A percentile compares a stretch with the other conserved stretches of the same genome.
Conservation (phyloP, 2,797 vertebrate species). For the Acanthurus lineatus region DNA sequence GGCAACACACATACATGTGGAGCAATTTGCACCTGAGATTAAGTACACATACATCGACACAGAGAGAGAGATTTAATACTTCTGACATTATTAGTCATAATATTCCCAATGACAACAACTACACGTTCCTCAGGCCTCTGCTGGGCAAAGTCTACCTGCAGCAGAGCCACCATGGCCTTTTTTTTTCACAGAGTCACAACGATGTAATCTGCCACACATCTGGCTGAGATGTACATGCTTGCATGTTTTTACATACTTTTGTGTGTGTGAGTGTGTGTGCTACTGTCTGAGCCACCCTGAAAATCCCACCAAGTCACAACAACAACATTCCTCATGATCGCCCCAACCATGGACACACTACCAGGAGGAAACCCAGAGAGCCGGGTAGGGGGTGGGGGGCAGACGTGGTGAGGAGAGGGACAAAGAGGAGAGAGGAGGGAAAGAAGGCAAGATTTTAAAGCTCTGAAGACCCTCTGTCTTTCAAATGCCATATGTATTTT, state of each 20-base stretch:
- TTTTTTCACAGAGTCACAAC: constrained; percentile 40
- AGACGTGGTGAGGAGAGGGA: constrained; percentile 53
- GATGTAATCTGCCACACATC: constrained; percentile 64
- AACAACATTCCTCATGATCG: constrained; percentile 81
- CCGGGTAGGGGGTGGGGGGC: constrained; percentile 19
- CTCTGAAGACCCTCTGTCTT: constrained; percentile 22
- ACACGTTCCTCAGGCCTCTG: constrained; percentile 16
- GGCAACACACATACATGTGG: constrained; percentile 23
- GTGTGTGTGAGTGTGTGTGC: constrained; percentile 46
- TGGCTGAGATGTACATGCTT: constrained; percentile 36
- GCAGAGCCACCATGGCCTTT: constrained; percentile 5
- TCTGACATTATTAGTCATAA: constrained; percentile 18
- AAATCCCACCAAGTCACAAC: constrained; percentile 75
- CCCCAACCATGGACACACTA: constrained; percentile 70
- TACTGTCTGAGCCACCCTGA: constrained; percentile 73
- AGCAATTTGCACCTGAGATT: constrained; percentile 45
- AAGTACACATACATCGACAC: neutral
- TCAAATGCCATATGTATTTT: constrained; percentile 11
- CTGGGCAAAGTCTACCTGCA: constrained; percentile 44
- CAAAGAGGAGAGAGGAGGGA: constrained; percentile 36
- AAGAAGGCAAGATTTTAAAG: constrained; percentile 26
- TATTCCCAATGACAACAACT: constrained; percentile 14
- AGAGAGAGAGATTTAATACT: constrained; percentile 4
- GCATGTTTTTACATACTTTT: constrained; percentile 44
- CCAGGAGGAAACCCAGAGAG: constrained; percentile 60